Base-by-base conservation (phyloP, 2,797 vertebrate genomes). In the Varecia variegata region DNA sequence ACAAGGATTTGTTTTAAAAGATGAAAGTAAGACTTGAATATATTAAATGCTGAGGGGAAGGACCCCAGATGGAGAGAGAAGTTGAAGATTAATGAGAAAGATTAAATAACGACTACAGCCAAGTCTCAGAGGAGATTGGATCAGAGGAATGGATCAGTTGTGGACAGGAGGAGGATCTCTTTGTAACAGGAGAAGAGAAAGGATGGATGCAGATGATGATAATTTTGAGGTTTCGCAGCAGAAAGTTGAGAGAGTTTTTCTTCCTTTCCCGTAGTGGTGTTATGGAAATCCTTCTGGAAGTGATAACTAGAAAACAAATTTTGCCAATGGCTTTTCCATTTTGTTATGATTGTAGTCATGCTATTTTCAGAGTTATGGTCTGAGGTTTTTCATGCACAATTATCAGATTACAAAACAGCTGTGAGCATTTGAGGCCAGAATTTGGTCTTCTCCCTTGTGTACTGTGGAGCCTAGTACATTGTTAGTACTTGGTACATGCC, bases 381-480 rank as follows among this genome's bases (percentile, higher is more conserved):
- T 97, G 95, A 98, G 95, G 96, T 98, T 97, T 97, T 95, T 97
- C 97, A 97, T 96, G 96, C 96, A 97, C 94, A 97, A 97, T 98
- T 98, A 98, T 97, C 97, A 97, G 93, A 98, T 97, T 98, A 97
- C 87, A 92, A 96, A 97, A 96, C 97, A 98, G 97, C 97, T 98
- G 97, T 96, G 96, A 97, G 87, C 71, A 52, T 96, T 96, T 96
- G 96, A 95, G 65, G 93, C 95, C 93, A 96, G 95, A 95, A 76
- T 54, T 94, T 71, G 60, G 88, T 93, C 91, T 95, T 74, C 91
- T 90, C 90, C 77, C 83, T 85, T 30, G 0, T 79, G 92, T 54
- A 68, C 86, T 56, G 32, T 93, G 86, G 86, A 96, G 58, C 86
- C 93, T 92, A 88, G 68, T 38, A 43, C 67, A 77, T 89, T 88